Evolutionary conservation across 2,113 vertebrate genomes (phyloP).

Genomic region (Rhombomys opimus): DNA sequence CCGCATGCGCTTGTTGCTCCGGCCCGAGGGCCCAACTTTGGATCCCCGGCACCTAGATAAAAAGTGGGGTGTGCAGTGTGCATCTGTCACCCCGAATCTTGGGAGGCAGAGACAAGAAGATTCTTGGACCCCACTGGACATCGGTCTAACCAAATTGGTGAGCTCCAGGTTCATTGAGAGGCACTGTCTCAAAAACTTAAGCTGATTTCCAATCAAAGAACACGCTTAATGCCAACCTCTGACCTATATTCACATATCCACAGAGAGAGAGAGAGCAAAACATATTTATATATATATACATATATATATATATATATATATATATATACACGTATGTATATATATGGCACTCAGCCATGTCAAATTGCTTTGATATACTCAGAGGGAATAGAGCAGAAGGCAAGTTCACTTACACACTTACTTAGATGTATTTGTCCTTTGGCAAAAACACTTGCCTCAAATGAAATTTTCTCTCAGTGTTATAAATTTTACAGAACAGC

Average conservation of each 20-base stretch:
- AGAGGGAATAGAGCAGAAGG: neutral
- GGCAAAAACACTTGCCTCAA: neutral
- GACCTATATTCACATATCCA: neutral
- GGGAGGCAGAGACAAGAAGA: neutral
- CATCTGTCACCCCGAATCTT: neutral
- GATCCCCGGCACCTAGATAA: neutral
- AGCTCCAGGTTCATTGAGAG: neutral
- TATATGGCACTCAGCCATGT: neutral
- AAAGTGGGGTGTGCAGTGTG: neutral
- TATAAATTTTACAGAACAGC: slow-evolving; percentile 1
- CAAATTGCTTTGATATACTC: neutral
- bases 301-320: too few species aligned
- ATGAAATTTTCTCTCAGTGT: neutral
- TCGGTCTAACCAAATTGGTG: neutral
- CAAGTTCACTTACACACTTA: neutral
- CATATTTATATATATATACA: too few species aligned
- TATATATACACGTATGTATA: too few species aligned
- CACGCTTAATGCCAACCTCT: neutral
- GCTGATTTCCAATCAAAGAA: neutral
- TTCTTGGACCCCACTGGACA: neutral
- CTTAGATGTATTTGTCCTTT: slow-evolving; percentile 23
- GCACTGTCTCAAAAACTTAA: neutral
- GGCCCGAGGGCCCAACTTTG: neutral
- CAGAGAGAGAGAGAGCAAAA: neutral
- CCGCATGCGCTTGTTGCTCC: neutral